Percentiles rank a stretch among this genome's conserved stretches.
Conservation (phyloP, 2,888 invertebrate species). For the Agonopterix alstromeriana region DNA sequence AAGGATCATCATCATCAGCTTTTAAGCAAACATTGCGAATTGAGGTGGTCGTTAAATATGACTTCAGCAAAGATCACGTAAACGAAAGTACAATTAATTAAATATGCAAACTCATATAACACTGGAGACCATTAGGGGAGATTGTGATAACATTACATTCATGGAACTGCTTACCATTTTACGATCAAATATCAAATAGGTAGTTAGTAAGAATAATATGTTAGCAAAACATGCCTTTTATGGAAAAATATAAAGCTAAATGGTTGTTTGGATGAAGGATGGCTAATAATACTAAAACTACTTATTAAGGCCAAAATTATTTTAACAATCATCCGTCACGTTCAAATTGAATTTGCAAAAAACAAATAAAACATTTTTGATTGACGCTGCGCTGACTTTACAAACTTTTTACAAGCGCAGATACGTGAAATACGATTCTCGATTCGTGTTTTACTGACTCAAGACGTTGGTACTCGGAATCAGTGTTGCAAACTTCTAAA, state of each 20-base stretch:
- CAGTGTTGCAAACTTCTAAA: too few species aligned
- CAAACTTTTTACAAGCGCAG: conserved; percentile 13
- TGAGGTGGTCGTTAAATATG: conserved; percentile 8
- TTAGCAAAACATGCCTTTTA: too few species aligned
- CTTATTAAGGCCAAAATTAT: too few species aligned
- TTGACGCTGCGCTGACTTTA: conserved; percentile 6
- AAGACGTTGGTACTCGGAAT: neutral
- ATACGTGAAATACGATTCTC: neutral
- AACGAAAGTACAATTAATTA: neutral
- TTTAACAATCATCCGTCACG: too few species aligned
- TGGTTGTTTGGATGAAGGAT: too few species aligned
- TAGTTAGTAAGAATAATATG: neutral
- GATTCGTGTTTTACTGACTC: neutral
- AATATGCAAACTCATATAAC: conserved; percentile 1
- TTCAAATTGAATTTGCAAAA: too few species aligned
- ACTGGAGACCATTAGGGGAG: neutral
- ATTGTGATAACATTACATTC: conserved; percentile 8
- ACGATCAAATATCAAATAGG: conserved; percentile 7
- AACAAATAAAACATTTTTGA: conserved; percentile 1
- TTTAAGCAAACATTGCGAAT: too few species aligned
- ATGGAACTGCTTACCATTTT: conserved; percentile 6
- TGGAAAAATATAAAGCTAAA: too few species aligned
- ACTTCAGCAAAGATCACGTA: conserved; percentile 4
- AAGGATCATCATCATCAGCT: too few species aligned
- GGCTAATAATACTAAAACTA: too few species aligned